Evolutionary conservation across 2,113 vertebrate species (phyloP), one percentile per base, ranked within the genome.

Genomic region (Anas platyrhynchos): DNA sequence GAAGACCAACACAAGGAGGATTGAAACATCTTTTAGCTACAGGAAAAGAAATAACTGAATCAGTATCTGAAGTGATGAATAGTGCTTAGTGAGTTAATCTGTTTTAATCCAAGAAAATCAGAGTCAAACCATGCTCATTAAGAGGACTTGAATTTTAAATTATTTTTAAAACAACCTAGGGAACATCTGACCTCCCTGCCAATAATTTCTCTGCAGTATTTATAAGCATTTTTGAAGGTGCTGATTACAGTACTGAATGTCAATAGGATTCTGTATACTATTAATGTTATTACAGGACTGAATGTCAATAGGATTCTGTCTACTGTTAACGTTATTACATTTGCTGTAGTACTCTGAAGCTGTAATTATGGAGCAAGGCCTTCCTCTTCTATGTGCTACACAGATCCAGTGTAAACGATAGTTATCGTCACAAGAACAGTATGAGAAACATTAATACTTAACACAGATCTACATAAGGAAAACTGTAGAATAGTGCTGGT

Each of bases 41-140:
- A 8, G 50, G 43, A 85, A 86, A 73, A 80, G 5, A 62, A 90
- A 71, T 65, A 89, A 77, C 22, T 88, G 65, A 88, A 55, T 80
- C 13, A 32, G 36, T 44, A 92, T 73, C 46, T 94, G 52, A 95
- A 92, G 56, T 44, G 91, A 82, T 27, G 21, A 83, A 55, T 79
- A 26, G 22, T 77, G 41, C 48, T 88, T 73, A 97, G 48, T 68
- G 76, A 43, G 61, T 92, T 96, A 96, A 96, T 91, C 36, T 63
- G 54, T 50, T 93, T 88, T 90, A 94, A 88, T 67, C 41, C 82
- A 90, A 77, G 84, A 96, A 94, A 97, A 95, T 92, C 65, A 96
- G 34, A 78, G 26, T 86, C 59, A 86, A 90, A 15, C 13, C 27
- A 71, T 1, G 7, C 52, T 91, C 76, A 86, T 83, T 92, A 90